Percentiles rank a stretch among this genome's conserved stretches.
These are phyloP conservation scores for Opisthograptis luteolata DNA, from an alignment of 2,888 invertebrate genomes.

Conservation along the genomic window DNA sequence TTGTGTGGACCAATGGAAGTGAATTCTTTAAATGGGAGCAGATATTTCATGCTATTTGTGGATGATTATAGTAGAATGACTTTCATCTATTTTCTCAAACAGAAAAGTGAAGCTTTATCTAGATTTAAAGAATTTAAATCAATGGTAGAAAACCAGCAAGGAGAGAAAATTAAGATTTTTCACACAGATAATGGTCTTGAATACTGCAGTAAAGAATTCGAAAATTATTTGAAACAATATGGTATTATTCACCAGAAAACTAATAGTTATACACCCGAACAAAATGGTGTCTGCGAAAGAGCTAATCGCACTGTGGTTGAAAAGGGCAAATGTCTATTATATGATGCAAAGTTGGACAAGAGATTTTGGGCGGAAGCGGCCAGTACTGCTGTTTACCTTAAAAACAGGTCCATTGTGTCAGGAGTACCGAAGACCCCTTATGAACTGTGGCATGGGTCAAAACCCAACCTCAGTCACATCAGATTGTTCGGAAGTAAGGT, in stretches of 20 bases:
- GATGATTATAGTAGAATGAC: too few relatives aligned
- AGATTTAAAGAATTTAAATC: too few relatives aligned
- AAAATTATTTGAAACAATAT: background rate
- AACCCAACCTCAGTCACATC: too few relatives aligned
- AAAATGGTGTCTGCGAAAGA: too few relatives aligned
- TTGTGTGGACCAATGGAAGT: too few relatives aligned
- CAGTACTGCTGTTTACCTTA: background rate
- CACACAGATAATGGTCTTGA: background rate
- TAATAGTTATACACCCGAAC: background rate
- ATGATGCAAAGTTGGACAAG: background rate
- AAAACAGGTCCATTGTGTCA: background rate
- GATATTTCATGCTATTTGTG: background rate
- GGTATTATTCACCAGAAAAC: background rate
- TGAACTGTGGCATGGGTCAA: background rate
- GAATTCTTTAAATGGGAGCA: background rate
- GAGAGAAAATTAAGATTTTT: background rate
- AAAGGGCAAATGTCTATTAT: too few relatives aligned
- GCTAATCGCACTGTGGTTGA: too few relatives aligned
- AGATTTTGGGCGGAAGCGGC: slow-evolving; percentile 1
- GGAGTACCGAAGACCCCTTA: background rate
- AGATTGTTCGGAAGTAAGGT: too few relatives aligned
- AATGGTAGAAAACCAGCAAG: too few relatives aligned
- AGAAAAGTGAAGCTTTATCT: too few relatives aligned
- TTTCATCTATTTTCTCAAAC: too few relatives aligned
- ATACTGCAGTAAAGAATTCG: background rate